phyloP scores from a whole-genome alignment of 2,888 invertebrate species.

The Tholera decimalis region DNA sequence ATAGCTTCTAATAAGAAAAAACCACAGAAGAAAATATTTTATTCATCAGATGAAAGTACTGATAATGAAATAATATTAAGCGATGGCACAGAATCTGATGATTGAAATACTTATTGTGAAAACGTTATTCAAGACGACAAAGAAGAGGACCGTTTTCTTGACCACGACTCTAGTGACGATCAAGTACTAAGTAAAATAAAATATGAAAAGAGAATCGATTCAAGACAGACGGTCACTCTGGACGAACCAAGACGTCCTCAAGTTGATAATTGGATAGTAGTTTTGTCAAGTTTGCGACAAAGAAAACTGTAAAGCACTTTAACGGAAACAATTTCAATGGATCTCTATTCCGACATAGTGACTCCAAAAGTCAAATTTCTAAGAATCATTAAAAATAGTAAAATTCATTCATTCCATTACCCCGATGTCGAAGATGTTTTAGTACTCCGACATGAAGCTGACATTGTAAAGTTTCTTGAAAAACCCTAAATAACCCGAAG shows the following conservation, averaged over 20 bases:
- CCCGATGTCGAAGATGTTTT: conserved; percentile 27
- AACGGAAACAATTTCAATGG: conserved; percentile 27
- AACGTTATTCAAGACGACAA: conserved; percentile 4
- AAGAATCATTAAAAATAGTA: conserved; percentile 26
- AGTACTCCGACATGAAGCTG: conserved; percentile 24
- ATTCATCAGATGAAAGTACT: neutral
- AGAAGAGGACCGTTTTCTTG: no score
- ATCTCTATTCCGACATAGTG: conserved; percentile 20
- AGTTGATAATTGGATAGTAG: conserved; percentile 27
- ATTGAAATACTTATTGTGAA: conserved; percentile 4
- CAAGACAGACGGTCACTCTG: conserved; percentile 8
- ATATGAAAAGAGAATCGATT: conserved; percentile 5
- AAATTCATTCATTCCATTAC: conserved; percentile 32
- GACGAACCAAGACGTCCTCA: conserved; percentile 14
- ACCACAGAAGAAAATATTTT: no score
- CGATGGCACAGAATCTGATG: neutral
- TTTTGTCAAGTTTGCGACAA: conserved; percentile 7
- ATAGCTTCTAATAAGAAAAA: neutral
- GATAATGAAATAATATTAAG: no score
- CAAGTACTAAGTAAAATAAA: conserved; percentile 6
- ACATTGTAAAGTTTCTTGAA: conserved; percentile 30
- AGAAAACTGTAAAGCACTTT: conserved; percentile 13
- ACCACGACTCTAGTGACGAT: conserved; percentile 6
- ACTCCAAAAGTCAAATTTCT: conserved; percentile 28
- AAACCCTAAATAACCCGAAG: conserved; percentile 31